Base-by-base conservation (phyloP, 2,797 vertebrate species). In the Telmatherina bonti region DNA sequence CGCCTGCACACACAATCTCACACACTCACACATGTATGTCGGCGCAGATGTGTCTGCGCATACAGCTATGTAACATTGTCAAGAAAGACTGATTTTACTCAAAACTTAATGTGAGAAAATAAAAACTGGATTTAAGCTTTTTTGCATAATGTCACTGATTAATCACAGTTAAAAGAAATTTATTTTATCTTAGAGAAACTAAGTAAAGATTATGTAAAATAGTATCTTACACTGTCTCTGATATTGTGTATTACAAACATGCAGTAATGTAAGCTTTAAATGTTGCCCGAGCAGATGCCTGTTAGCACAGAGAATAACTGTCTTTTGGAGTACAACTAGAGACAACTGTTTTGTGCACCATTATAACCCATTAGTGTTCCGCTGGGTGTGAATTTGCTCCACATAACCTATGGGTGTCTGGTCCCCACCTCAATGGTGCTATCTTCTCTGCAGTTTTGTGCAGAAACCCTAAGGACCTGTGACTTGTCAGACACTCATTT, bases 401-500 rank as follows among this genome's bases (percentile, higher is more conserved):
- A 45, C 20, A 57, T 60, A 74, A 79, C 71, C 67, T 73, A 67
- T 55, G 55, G 68, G 70, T 30, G 55, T 75, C 67, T 43, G 41
- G 43, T 64, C 53, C 31, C 75, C 76, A 81, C 79, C 76, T 79
- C 72, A 52, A 67, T 36, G 67, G 62, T 18, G 22, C 52, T 70
- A 74, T 74, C 68, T 68, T 24, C 43, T 15, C 38, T 54, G 63
- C 67, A 59, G 67, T 57, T 74, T 54, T 29, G 43, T 41, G 60
- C 52, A 49, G 36, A 69, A 62, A 67, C 60, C 83, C 64, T 2
- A 43, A 70, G 71, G 68, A 69, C 45, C 30, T 1, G 22, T 31
- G 22, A 18, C 33, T 20, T 65, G 72, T 77, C 78, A 71, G 59
- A 80, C 72, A 79, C 74, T 43, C 51, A 82, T 62, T 76, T 71